These are phyloP conservation scores for Chrysolina haemoptera DNA, from an alignment of 2,888 invertebrate species.

Conservation along the genomic window DNA sequence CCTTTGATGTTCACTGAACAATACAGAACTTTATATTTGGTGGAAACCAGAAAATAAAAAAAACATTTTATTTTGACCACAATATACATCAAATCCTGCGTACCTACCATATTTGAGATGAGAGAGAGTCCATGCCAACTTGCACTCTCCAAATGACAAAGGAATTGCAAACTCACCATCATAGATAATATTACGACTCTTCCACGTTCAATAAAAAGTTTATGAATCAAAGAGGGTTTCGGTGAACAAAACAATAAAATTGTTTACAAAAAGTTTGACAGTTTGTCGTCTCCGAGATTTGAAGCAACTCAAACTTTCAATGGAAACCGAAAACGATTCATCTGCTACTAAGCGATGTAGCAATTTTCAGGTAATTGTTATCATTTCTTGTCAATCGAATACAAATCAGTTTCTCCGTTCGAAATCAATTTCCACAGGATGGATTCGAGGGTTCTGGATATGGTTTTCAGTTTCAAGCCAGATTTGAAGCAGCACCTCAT, in stretches of 20 bases:
- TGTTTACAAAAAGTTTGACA: conserved; percentile 24
- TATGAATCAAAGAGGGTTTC: background rate
- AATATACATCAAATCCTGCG: no score
- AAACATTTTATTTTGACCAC: no score
- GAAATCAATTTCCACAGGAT: background rate
- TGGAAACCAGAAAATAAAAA: no score
- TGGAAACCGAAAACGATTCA: conserved; percentile 53
- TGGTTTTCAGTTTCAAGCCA: background rate
- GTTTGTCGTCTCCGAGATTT: conserved; percentile 42
- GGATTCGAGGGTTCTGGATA: background rate
- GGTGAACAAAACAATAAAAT: conserved; percentile 11
- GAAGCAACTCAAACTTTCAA: conserved; percentile 45
- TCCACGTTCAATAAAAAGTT: no score
- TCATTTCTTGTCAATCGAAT: conserved; percentile 9
- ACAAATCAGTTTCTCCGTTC: background rate
- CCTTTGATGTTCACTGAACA: no score
- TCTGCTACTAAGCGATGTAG: conserved; percentile 53
- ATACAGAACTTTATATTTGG: no score
- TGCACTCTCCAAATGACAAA: no score
- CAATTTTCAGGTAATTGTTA: conserved; percentile 31
- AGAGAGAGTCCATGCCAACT: no score
- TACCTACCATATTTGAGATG: no score
- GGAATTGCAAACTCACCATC: no score
- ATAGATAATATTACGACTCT: no score
- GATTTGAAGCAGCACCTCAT: background rate